A percentile compares a stretch with the other conserved stretches of the same genome.
Evolutionary conservation across 92 coral and sea anemone genomes (phyloP).

Genomic region (Umimayanthus chanpuru): DNA sequence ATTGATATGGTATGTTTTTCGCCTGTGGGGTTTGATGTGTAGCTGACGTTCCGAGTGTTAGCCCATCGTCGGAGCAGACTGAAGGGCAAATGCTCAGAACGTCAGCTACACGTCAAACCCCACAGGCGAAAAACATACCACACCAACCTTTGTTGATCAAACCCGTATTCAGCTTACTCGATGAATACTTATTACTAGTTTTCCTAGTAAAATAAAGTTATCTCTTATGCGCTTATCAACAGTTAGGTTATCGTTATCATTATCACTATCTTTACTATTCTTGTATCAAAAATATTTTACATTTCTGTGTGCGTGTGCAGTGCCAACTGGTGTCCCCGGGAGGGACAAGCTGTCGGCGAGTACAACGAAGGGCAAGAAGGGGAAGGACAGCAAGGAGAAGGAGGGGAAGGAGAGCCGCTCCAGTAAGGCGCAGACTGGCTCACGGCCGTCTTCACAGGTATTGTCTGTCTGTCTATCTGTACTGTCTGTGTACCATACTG

Average conservation of each 20-base stretch:
- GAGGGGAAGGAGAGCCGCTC: constrained; percentile 94
- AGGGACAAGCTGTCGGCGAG: constrained; percentile 88
- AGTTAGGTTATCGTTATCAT: not conserved
- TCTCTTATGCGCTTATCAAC: not conserved
- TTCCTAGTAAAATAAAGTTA: no score
- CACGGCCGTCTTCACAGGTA: constrained; percentile 95
- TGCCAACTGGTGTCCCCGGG: constrained; percentile 69
- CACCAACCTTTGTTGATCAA: no score
- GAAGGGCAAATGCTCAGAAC: no score
- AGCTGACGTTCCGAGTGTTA: no score
- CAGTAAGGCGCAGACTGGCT: constrained; percentile 87
- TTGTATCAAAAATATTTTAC: not conserved
- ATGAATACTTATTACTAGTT: no score
- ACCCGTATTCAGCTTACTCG: no score
- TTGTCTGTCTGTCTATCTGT: not conserved
- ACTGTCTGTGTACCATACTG: no score
- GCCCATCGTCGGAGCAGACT: no score
- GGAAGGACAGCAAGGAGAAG: constrained; percentile 52
- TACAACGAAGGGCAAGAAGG: constrained; percentile 90
- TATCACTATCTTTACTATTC: not conserved
- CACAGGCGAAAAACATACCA: no score
- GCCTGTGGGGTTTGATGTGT: no score
- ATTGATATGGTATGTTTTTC: no score
- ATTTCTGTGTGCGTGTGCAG: constrained; percentile 29
- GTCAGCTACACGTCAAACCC: no score